These are phyloP conservation scores for Gallinago paraguaiae DNA, from an alignment of 2,113 vertebrate species.

Conservation along the genomic window DNA sequence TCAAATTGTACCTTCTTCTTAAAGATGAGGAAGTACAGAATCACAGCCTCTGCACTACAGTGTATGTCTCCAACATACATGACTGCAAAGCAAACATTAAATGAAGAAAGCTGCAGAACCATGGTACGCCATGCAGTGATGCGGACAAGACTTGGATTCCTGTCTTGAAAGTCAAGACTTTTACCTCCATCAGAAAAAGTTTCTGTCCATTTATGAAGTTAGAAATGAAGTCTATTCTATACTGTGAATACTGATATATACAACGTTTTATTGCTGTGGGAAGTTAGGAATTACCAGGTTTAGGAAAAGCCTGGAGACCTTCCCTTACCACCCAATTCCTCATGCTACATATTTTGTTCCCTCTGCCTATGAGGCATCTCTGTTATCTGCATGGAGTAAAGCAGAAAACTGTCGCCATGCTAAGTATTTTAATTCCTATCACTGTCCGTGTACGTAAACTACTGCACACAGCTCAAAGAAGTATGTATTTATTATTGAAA, in stretches of 20 bases:
- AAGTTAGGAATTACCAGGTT: not conserved
- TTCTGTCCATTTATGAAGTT: not conserved
- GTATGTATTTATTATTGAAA: not conserved
- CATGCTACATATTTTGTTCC: not conserved
- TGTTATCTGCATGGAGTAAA: not conserved
- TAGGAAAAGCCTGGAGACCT: not conserved
- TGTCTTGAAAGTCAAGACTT: not conserved
- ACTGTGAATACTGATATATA: not conserved
- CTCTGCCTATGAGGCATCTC: not conserved
- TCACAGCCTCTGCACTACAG: not conserved
- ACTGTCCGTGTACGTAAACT: not conserved
- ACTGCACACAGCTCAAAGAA: not conserved
- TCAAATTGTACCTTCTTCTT: not conserved
- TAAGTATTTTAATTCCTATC: not conserved
- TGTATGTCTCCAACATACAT: not conserved
- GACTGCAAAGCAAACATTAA: not conserved
- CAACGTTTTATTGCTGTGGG: not conserved
- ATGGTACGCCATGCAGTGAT: not conserved
- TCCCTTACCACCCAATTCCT: not conserved
- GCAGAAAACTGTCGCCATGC: not conserved
- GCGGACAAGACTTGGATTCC: fast-evolving
- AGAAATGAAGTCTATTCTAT: not conserved
- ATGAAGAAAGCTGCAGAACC: not conserved
- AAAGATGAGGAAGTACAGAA: not conserved
- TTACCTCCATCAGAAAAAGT: not conserved